Percentiles rank a stretch among this genome's conserved stretches.
phyloP scores from a whole-genome alignment of 2,797 vertebrate genomes.

The Channa striata region DNA sequence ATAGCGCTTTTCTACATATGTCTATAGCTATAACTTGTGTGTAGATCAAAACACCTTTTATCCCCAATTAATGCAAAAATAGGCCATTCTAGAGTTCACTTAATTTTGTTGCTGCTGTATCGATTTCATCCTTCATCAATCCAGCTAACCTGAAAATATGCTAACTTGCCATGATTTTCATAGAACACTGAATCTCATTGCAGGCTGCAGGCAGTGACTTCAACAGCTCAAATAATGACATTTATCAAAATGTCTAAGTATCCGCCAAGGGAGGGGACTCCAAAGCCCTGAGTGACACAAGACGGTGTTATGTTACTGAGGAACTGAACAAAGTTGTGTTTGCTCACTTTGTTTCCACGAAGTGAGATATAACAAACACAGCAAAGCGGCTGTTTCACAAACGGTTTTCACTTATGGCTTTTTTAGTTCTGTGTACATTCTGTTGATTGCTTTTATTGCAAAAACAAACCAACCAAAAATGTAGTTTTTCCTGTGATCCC shows the following conservation, averaged over 20 bases:
- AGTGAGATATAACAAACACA: conserved; percentile 11
- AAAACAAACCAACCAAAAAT: neutral
- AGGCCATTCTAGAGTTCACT: no score
- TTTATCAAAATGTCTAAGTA: conserved; percentile 82
- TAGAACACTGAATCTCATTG: conserved; percentile 24
- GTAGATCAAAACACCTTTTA: no score
- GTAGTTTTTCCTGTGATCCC: neutral
- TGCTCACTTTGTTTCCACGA: conserved; percentile 3
- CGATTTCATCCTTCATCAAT: neutral
- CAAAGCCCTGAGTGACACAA: neutral
- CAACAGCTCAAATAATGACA: conserved; percentile 56
- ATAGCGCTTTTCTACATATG: no score
- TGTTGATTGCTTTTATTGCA: neutral
- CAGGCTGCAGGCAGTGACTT: conserved; percentile 54
- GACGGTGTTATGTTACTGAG: conserved; percentile 8
- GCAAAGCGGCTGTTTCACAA: neutral
- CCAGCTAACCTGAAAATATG: neutral
- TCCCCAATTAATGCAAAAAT: no score
- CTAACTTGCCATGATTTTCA: neutral
- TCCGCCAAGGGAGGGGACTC: conserved; percentile 13
- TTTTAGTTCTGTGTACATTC: neutral
- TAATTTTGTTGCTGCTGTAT: no score
- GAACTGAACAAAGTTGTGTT: conserved; percentile 5
- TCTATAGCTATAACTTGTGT: no score
- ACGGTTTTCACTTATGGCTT: neutral